Evolutionary conservation across 2,113 vertebrate species (phyloP).

Genomic region (Catharus minimus): DNA sequence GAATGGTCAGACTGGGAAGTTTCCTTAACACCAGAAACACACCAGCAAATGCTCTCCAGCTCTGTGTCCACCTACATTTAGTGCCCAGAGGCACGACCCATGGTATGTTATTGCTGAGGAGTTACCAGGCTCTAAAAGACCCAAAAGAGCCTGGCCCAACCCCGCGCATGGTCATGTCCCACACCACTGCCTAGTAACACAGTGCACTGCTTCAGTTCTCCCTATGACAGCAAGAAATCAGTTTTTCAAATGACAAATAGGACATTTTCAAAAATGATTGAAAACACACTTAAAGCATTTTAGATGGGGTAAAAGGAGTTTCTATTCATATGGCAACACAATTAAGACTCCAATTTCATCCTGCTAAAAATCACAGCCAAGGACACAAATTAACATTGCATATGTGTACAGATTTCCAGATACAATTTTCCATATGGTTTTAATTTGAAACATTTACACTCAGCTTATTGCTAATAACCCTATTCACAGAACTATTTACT

Average conservation of each 20-base stretch:
- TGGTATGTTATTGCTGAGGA: background rate
- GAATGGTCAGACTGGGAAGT: background rate
- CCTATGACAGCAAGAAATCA: background rate
- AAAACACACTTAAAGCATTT: background rate
- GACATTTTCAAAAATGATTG: background rate
- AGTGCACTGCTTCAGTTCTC: background rate
- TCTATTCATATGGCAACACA: background rate
- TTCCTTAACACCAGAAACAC: background rate
- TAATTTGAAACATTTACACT: background rate
- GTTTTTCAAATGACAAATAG: background rate
- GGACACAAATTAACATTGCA: background rate
- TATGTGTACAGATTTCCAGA: background rate
- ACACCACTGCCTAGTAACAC: background rate
- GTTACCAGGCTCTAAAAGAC: background rate
- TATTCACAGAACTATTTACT: background rate
- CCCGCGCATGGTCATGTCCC: accelerated
- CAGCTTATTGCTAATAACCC: background rate
- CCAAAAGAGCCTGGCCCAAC: background rate
- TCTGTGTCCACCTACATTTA: background rate
- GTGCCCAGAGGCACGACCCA: background rate
- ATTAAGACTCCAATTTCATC: background rate
- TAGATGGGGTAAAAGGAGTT: background rate
- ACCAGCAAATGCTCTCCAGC: background rate
- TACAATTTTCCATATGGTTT: background rate
- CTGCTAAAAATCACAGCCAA: background rate